Base-by-base conservation (phyloP, 1,140 invertebrate species). In the Cotesia glomerata region DNA sequence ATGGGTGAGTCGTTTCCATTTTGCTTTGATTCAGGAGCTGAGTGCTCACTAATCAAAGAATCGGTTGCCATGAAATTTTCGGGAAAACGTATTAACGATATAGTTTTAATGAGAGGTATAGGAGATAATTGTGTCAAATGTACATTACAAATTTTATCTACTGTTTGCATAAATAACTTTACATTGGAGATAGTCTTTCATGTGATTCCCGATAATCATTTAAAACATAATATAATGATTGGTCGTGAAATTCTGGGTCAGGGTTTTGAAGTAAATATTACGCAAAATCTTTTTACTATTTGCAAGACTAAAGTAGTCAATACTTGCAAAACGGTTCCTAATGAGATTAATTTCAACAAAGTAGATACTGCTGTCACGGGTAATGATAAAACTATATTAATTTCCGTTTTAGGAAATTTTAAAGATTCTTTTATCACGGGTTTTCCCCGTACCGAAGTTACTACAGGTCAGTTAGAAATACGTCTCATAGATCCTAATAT, bases 1-100 rank as follows among this genome's bases (percentile, higher is more conserved):
- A 26, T 2, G 0, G 75, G 62, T 76, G 75, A 74, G 73, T 34
- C 14, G n/a, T 76, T 62, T 59, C 4, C 5, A 59, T 76, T 74
- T 66, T 71, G 52, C 61, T 74, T 69, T 49, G 61, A 76, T 56
- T 74, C 75, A 4, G 69, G 67, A 16, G 75, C 75, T 8, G 75
- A 74, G 61, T 76, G 72, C 45, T 76, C 69, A 14, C n/a, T 72
- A 0, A 70, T 76, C 1, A 70, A 65, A 45, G 69, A 74, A 45
- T 62, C 16, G 11, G 11, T 74, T 9, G 34, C 65, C 2, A 34
- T 14, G 7, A 74, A 61, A 65, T 74, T 74, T 34, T 9, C 11
- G 8, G 72, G 69, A n/a, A 71, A 76, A 36, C 16, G 62, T 36
- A 34, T 49, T 34, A 5, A 72, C 36, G 32, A 58, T 52, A 1